These are phyloP conservation scores for Daptonema setosum DNA, from an alignment of 2,888 invertebrate genomes.

Conservation along the genomic window DNA sequence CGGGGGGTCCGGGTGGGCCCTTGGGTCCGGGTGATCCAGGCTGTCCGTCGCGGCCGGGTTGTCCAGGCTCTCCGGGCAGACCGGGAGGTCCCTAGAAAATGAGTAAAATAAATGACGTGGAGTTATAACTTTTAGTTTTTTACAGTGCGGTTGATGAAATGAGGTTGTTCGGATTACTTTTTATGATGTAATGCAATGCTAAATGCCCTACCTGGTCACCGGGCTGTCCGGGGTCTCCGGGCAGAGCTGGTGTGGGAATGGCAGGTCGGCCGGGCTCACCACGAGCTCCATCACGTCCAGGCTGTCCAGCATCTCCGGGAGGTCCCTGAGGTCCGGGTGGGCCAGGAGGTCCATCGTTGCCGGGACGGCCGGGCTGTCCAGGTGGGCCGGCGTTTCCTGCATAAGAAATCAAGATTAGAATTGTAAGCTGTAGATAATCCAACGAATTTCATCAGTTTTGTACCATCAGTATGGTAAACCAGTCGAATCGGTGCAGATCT, in stretches of 20 bases:
- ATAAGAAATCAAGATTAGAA: too few relatives aligned
- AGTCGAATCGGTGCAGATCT: too few relatives aligned
- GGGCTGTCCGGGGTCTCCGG: conserved; percentile 24
- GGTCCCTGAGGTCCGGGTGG: conserved; percentile 11
- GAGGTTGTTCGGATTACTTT: too few relatives aligned
- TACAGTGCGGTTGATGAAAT: too few relatives aligned
- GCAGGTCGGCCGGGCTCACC: conserved; percentile 26
- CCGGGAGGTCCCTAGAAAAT: conserved; percentile 17
- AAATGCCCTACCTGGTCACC: conserved; percentile 17
- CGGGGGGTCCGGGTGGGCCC: conserved; percentile 1
- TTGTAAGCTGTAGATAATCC: too few relatives aligned
- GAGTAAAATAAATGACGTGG: too few relatives aligned
- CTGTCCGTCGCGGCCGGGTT: conserved; percentile 1
- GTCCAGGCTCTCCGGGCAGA: conserved; percentile 19
- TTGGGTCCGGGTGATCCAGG: conserved; percentile 1
- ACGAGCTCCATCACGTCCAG: conserved; percentile 21
- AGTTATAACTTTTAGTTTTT: too few relatives aligned
- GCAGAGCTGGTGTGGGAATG: conserved; percentile 23
- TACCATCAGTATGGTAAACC: too few relatives aligned
- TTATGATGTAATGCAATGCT: too few relatives aligned
- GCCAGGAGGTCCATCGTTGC: conserved; percentile 1
- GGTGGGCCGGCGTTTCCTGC: background rate
- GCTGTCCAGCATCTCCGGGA: conserved; percentile 19
- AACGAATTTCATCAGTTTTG: too few relatives aligned
- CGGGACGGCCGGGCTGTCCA: conserved; percentile 1